phyloP scores from a whole-genome alignment of 2,888 invertebrate genomes.

The Ferrisia virgata region DNA sequence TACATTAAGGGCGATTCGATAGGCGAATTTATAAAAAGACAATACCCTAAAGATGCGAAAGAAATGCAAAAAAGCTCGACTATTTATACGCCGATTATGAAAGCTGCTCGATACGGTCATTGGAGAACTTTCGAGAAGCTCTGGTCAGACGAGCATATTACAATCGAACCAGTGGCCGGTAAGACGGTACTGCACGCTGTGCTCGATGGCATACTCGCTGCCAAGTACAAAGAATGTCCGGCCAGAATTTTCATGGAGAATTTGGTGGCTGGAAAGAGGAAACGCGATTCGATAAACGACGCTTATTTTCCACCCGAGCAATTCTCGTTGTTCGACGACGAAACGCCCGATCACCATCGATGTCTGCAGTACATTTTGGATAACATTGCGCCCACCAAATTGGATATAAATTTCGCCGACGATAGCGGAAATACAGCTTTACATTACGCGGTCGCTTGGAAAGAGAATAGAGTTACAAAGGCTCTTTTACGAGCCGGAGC shows the following conservation, averaged over 20 bases:
- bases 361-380: slow-evolving; percentile 64
- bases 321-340: slow-evolving; percentile 49
- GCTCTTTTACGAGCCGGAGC: slow-evolving; percentile 66
- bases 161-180: slow-evolving; percentile 53
- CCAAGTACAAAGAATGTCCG: not conserved
- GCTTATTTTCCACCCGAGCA: not conserved
- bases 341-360: slow-evolving; percentile 57
- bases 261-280: not conserved
- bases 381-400: slow-evolving; percentile 54
- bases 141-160: slow-evolving; percentile 55
- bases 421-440: slow-evolving; percentile 66
- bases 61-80: slow-evolving; percentile 50
- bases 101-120: slow-evolving; percentile 50
- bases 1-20: not conserved
- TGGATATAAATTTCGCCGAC: slow-evolving; percentile 64
- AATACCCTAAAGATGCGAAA: not conserved
- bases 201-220: slow-evolving; percentile 7
- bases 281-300: not conserved
- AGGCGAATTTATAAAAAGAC: not conserved
- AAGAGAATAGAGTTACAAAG: not conserved
- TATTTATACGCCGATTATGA: slow-evolving; percentile 49
- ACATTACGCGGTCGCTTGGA: slow-evolving; percentile 63
- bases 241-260: not conserved
- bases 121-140: slow-evolving; percentile 50
- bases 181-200: not conserved